Conservation (phyloP, 1,140 invertebrate species). For the Anadara kagoshimensis region DNA sequence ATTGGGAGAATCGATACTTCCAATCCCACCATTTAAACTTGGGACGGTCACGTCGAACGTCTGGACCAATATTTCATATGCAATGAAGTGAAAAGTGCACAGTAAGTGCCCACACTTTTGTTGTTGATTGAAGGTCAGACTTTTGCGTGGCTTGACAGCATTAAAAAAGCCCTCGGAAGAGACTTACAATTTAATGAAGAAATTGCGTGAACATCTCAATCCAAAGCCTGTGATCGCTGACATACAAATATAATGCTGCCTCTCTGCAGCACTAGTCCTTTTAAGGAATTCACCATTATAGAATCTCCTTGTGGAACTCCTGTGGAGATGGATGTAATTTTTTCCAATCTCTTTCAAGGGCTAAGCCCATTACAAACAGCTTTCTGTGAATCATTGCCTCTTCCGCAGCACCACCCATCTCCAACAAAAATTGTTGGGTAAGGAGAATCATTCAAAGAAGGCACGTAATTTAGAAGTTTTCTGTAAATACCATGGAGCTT, state of each 20-base stretch:
- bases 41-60: no score
- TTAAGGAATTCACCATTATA: not conserved
- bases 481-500: no score
- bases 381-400: not conserved
- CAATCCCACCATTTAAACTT: no score
- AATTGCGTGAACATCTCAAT: constrained; percentile 9
- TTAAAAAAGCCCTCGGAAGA: constrained; percentile 10
- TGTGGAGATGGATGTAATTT: not conserved
- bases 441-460: no score
- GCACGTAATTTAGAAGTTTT: no score
- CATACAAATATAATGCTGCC: no score
- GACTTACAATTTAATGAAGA: constrained; percentile 1
- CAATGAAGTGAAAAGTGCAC: not conserved
- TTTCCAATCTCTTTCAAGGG: not conserved
- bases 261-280: not conserved
- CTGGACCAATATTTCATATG: no score
- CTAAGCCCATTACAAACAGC: not conserved
- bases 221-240: constrained; percentile 40
- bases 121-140: constrained; percentile 8
- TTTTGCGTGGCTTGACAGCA: constrained; percentile 9
- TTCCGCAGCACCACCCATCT: not conserved
- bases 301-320: not conserved
- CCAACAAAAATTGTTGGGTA: not conserved
- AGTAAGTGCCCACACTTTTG: constrained; percentile 2
- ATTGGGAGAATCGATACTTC: no score